phyloP scores from a whole-genome alignment of 2,888 invertebrate species.

The Galeopsomyia nigrocyanea region DNA sequence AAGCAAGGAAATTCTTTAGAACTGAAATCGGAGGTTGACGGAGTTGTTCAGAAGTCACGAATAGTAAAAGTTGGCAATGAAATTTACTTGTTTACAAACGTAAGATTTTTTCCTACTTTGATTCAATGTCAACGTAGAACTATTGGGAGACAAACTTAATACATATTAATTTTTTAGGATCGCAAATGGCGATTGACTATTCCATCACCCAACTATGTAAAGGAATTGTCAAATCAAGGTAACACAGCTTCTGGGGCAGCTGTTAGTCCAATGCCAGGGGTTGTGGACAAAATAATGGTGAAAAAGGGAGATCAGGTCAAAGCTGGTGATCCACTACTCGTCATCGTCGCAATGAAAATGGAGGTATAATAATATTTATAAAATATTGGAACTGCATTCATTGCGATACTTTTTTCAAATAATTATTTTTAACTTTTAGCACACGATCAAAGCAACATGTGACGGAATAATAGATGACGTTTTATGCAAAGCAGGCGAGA shows the following conservation, averaged over 20 bases:
- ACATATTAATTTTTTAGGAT: slow-evolving; percentile 69
- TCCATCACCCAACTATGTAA: slow-evolving; percentile 74
- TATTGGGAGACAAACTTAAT: slow-evolving; percentile 25
- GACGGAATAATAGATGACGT: slow-evolving; percentile 84
- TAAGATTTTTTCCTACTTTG: slow-evolving; percentile 57
- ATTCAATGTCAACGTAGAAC: slow-evolving; percentile 33
- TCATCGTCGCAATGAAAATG: slow-evolving; percentile 99
- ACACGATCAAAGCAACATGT: slow-evolving; percentile 87
- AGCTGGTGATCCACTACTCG: slow-evolving; percentile 90
- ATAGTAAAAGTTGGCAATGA: slow-evolving; percentile 73
- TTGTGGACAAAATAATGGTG: slow-evolving; percentile 92
- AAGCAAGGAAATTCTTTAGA: slow-evolving; percentile 65
- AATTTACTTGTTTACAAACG: slow-evolving; percentile 77
- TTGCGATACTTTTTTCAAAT: neutral
- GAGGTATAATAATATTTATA: slow-evolving; percentile 73
- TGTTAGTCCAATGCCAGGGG: slow-evolving; percentile 95
- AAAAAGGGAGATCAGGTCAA: slow-evolving; percentile 84
- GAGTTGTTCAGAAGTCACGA: slow-evolving; percentile 71
- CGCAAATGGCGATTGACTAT: slow-evolving; percentile 78
- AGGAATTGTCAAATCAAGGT: slow-evolving; percentile 66
- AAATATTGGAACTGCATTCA: no score
- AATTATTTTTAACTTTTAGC: slow-evolving; percentile 68
- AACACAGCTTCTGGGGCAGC: slow-evolving; percentile 70
- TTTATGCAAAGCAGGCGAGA: slow-evolving; percentile 82
- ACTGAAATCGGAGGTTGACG: slow-evolving; percentile 72